Evolutionary conservation across 2,797 vertebrate genomes (phyloP).

Genomic region (Anisognathus igniventris): DNA sequence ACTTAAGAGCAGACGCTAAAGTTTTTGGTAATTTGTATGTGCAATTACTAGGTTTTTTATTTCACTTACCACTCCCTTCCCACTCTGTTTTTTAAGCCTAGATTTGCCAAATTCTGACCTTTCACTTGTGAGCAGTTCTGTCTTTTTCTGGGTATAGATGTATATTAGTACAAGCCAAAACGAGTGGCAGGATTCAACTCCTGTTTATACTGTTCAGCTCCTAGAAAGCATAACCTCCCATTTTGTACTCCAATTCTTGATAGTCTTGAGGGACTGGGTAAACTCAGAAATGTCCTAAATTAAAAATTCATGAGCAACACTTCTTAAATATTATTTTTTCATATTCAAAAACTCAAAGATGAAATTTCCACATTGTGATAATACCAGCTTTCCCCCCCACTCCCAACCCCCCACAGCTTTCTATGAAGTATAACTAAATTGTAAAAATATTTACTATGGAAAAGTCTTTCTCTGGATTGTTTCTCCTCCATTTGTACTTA

Average conservation of each 20-base stretch:
- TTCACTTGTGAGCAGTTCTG: background rate
- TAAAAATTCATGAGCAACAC: background rate
- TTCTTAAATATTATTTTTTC: background rate
- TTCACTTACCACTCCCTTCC: background rate
- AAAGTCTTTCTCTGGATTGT: background rate
- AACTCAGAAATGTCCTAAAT: background rate
- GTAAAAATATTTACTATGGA: background rate
- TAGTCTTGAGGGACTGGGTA: background rate
- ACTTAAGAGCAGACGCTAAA: background rate
- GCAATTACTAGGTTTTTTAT: background rate
- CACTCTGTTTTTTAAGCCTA: background rate
- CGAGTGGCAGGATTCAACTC: background rate
- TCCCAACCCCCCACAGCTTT: accelerated
- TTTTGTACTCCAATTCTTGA: background rate
- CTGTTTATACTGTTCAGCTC: background rate
- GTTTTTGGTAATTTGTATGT: background rate
- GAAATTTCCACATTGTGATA: background rate
- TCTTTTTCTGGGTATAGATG: background rate
- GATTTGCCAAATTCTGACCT: background rate
- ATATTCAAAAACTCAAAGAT: background rate
- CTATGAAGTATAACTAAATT: background rate
- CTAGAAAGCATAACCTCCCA: background rate
- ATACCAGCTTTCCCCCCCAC: accelerated
- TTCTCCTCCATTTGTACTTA: background rate
- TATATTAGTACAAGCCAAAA: background rate